A percentile compares a stretch with the other conserved stretches of the same genome.
Evolutionary conservation across 2,888 invertebrate species (phyloP).

Genomic region (Pammene aurita): DNA sequence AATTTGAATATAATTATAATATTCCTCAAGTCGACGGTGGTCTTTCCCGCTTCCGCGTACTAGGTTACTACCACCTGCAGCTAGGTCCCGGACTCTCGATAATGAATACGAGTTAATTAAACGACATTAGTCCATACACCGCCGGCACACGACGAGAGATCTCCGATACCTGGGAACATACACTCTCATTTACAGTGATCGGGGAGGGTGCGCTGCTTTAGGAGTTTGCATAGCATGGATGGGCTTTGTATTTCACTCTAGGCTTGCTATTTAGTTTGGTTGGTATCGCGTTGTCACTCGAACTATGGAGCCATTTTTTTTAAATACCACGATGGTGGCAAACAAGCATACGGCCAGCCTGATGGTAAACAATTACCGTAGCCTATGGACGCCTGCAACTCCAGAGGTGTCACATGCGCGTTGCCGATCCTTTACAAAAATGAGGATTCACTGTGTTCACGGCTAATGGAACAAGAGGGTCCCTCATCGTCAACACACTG

Average conservation of each 20-base stretch:
- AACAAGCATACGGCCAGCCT: no score
- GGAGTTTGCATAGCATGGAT: not conserved
- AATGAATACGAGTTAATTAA: constrained; percentile 83
- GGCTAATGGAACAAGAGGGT: no score
- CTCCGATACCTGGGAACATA: constrained; percentile 43
- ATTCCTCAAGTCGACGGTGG: constrained; percentile 45
- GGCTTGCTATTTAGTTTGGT: not conserved
- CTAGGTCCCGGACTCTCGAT: constrained; percentile 64
- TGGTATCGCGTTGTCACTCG: no score
- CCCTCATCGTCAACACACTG: no score
- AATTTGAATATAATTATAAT: not conserved
- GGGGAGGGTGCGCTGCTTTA: not conserved
- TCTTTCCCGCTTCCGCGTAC: constrained; percentile 56
- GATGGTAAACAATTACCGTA: no score
- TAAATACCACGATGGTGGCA: no score
- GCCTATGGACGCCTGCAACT: no score
- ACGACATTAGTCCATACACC: constrained; percentile 77
- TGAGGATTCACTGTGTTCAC: no score
- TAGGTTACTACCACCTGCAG: constrained; percentile 53
- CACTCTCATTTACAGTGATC: constrained; percentile 35
- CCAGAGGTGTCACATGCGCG: no score
- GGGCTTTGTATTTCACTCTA: not conserved
- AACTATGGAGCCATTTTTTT: no score
- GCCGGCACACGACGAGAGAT: constrained; percentile 79
- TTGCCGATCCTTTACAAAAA: no score